A percentile compares a stretch with the other conserved stretches of the same genome.
These are phyloP conservation scores for Capreolus pygargus DNA, from an alignment of 2,113 vertebrate genomes.

Conservation along the genomic window DNA sequence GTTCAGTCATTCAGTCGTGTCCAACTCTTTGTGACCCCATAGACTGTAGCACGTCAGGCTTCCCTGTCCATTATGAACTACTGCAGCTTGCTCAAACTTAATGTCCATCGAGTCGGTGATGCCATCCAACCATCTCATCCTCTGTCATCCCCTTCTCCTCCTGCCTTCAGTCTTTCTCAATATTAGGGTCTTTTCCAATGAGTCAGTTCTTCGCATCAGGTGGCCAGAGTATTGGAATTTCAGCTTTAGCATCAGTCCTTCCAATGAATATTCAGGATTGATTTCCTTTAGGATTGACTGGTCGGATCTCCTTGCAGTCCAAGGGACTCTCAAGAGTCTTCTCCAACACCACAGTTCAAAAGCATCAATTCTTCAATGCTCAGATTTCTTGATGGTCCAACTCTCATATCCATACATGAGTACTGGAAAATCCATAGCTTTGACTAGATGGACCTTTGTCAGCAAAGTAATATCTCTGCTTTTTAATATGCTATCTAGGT, in stretches of 20 bases:
- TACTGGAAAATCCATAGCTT: background rate
- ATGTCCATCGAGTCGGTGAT: background rate
- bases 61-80: background rate
- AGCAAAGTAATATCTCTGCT: background rate
- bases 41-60: background rate
- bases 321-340: background rate
- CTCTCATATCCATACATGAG: background rate
- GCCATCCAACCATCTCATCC: background rate
- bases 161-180: background rate
- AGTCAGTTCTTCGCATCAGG: background rate
- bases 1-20: background rate
- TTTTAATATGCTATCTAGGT: background rate
- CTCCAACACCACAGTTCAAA: background rate
- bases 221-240: background rate
- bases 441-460: background rate
- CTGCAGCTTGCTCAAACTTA: background rate
- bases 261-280: background rate
- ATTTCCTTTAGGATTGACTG: background rate
- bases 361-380: fast-evolving
- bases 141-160: background rate
- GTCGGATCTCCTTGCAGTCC: background rate
- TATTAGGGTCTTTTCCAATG: background rate
- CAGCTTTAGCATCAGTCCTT: background rate
- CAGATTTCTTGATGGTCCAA: background rate
- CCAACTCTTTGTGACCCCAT: background rate